These are phyloP conservation scores for Asobara japonica DNA, from an alignment of 1,140 invertebrate genomes.

Conservation along the genomic window DNA sequence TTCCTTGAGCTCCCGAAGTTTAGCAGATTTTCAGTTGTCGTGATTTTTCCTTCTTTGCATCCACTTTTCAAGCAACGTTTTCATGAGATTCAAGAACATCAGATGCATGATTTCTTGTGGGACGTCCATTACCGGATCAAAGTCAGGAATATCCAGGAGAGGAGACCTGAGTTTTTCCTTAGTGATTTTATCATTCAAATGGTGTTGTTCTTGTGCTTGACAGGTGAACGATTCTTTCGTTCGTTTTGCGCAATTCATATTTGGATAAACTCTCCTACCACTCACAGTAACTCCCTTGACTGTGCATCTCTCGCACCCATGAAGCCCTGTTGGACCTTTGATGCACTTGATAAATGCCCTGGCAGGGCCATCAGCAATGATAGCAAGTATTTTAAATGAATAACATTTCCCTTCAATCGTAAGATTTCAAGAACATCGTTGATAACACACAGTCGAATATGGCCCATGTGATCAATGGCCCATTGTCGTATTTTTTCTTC, in stretches of 20 bases:
- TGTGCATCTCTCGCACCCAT: not conserved
- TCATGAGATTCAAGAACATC: not conserved
- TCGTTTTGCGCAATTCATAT: conserved; percentile 31
- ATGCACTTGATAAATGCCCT: not conserved
- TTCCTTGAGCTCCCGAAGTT: not conserved
- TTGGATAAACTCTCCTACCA: conserved; percentile 13
- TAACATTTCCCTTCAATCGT: not conserved
- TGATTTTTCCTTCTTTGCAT: not conserved
- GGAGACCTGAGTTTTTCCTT: too few species aligned
- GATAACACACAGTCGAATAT: not conserved
- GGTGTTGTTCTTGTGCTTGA: conserved; percentile 33
- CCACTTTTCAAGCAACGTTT: not conserved
- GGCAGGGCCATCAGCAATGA: not conserved
- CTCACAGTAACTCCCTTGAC: not conserved
- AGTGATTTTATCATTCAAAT: conserved; percentile 25
- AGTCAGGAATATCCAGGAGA: conserved; percentile 22
- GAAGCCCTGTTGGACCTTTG: not conserved
- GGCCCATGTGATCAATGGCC: not conserved
- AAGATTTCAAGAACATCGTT: not conserved
- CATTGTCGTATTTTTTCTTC: not conserved
- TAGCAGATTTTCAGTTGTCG: not conserved
- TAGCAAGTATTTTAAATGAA: not conserved
- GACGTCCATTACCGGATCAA: conserved; percentile 27
- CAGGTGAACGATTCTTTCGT: conserved; percentile 34
- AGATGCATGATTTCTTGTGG: conserved; percentile 39